These are phyloP conservation scores for Pherbina coryleti DNA, from an alignment of 2,888 invertebrate genomes.

Conservation along the genomic window DNA sequence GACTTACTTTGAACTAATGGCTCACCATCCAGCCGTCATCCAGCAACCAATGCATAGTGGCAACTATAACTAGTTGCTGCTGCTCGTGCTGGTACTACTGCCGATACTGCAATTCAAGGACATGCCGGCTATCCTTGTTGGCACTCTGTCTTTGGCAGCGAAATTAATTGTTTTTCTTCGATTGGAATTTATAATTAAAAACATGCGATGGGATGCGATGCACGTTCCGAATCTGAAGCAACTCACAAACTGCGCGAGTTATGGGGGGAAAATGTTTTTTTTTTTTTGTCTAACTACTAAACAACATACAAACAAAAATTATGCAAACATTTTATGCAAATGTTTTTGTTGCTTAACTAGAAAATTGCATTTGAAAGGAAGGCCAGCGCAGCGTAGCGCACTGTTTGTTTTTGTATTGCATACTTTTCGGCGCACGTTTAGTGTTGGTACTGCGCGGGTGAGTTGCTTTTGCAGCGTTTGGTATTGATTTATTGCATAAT, in stretches of 20 bases:
- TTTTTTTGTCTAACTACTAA: neutral
- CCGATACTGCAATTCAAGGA: neutral
- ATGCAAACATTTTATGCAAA: slow-evolving; percentile 26
- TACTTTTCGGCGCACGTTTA: neutral
- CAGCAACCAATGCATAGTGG: no score
- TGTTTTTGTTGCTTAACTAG: slow-evolving; percentile 7
- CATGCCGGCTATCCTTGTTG: neutral
- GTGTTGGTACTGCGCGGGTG: no score
- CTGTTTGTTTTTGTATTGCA: neutral
- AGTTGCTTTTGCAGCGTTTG: neutral
- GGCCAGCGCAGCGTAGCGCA: neutral
- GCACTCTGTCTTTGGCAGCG: neutral
- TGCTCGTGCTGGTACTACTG: neutral
- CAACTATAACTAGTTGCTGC: no score
- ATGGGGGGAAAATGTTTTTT: neutral
- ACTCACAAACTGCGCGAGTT: slow-evolving; percentile 9
- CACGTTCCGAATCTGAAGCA: neutral
- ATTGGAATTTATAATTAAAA: slow-evolving; percentile 22
- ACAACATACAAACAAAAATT: slow-evolving; percentile 7
- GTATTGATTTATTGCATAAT: slow-evolving; percentile 22
- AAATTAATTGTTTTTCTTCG: slow-evolving; percentile 23
- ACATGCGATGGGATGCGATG: neutral
- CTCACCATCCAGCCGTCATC: no score
- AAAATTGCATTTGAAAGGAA: slow-evolving; percentile 18
- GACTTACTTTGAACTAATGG: no score